Evolutionary conservation across 2,113 vertebrate species (phyloP), one percentile per base, ranked within the genome.

Genomic region (Festucalex cinctus): DNA sequence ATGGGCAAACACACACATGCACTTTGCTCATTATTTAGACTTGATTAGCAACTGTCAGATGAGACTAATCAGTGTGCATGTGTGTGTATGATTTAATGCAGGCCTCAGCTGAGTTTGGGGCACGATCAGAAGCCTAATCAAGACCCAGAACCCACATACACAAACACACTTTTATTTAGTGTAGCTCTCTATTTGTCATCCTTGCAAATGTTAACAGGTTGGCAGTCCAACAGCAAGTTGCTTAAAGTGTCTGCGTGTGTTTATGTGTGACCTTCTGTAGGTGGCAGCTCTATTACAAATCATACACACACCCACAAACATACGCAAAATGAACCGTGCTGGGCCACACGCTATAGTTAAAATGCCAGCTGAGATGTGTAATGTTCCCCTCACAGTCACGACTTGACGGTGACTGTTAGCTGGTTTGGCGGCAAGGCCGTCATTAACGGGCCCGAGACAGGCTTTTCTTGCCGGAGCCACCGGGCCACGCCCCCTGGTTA

Each of bases 391-490:
- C 48, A 22, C n/a, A 51, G 48, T 22, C 20, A 10, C 3, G 48
- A 51, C 20, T 51, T 51, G 48, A 14, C 48, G 77, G 81, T 88
- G 75, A 82, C 84, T 76, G 16, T 89, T 89, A 90, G 78, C 77
- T 78, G 74, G 9, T 39, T 46, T 19, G 14, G 43, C 74, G 14
- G 51, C 66, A 24, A 74, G 74, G 69, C 83, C 90, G 71, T 88
- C 85, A 88, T 90, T 89, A 85, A 35, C 20, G 49, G 51, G 51
- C 37, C 76, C 79, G 77, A 49, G 56, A 78, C 79, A 76, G 71
- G 73, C 46, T 48, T 43, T 74, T 77, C n/a, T 67, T 1, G 63
- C 74, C 0, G 81, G 82, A 80, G 88, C 81, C 88, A 77, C 1
- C 4, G 0, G 57, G 5, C 70, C 79, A 66, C 80, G 51, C 76